phyloP scores from a whole-genome alignment of 2,888 invertebrate genomes.

The Diploptera punctata region DNA sequence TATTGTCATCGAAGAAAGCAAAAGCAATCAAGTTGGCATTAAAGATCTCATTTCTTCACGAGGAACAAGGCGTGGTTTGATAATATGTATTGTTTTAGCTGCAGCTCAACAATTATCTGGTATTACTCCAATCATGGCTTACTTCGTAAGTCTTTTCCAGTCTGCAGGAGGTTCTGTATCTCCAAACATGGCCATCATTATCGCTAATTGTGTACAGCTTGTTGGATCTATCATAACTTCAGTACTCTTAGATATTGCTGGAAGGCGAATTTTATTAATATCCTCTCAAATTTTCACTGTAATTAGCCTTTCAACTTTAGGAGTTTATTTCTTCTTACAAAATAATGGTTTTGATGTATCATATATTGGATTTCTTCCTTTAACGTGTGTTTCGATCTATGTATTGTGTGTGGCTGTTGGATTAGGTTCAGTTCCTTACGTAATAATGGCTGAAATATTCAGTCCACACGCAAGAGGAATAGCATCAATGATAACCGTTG shows the following conservation, averaged over 20 bases:
- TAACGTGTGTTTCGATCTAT: slow-evolving; percentile 16
- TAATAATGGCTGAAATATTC: too few relatives aligned
- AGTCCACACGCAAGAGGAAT: slow-evolving; percentile 14
- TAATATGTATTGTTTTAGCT: slow-evolving; percentile 53
- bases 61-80: slow-evolving; percentile 48
- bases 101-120: slow-evolving; percentile 57
- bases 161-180: slow-evolving; percentile 48
- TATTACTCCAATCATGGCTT: slow-evolving; percentile 55
- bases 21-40: not conserved
- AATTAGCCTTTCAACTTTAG: slow-evolving; percentile 48
- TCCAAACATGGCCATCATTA: slow-evolving; percentile 52
- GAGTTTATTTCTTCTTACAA: slow-evolving; percentile 49
- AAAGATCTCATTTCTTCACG: not conserved
- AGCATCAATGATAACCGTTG: slow-evolving; percentile 38
- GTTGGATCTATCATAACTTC: slow-evolving; percentile 48
- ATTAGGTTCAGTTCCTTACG: too few relatives aligned
- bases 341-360: slow-evolving; percentile 38
- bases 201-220: slow-evolving; percentile 55
- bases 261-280: slow-evolving; percentile 56
- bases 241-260: slow-evolving; percentile 54
- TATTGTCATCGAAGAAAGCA: slow-evolving; percentile 46
- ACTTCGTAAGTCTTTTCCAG: slow-evolving; percentile 50
- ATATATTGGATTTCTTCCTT: slow-evolving; percentile 20
- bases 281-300: slow-evolving; percentile 52
- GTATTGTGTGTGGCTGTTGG: slow-evolving; percentile 25